phyloP scores from a whole-genome alignment of 1,140 invertebrate genomes.

The Drosophila ohnishii region DNA sequence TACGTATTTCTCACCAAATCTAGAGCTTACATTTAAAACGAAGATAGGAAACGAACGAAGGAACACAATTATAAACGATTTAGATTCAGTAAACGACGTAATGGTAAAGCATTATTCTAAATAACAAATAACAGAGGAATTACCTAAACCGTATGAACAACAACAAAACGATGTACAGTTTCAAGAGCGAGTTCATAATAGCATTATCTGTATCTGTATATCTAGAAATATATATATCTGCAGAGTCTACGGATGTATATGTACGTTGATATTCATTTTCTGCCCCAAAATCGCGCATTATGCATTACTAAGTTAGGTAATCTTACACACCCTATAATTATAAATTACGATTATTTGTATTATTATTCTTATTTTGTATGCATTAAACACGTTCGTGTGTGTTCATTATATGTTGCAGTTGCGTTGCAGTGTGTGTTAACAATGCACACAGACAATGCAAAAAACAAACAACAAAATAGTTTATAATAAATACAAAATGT shows the following conservation, averaged over 20 bases:
- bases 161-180: constrained; percentile 62
- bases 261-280: constrained; percentile 62
- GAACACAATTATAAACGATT: constrained; percentile 50
- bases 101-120: constrained; percentile 62
- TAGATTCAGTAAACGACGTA: constrained; percentile 27
- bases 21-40: constrained; percentile 69
- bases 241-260: constrained; percentile 22
- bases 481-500: constrained; percentile 68
- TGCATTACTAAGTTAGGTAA: constrained; percentile 69
- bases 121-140: constrained; percentile 37
- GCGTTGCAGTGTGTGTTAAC: constrained; percentile 54
- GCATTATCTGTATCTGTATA: constrained; percentile 30
- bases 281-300: constrained; percentile 70
- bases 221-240: constrained; percentile 39
- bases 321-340: constrained; percentile 56
- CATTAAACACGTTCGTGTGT: constrained; percentile 68
- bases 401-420: constrained; percentile 73
- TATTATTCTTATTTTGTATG: constrained; percentile 76
- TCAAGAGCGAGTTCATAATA: constrained; percentile 32
- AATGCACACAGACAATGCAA: constrained; percentile 53
- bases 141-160: constrained; percentile 34
- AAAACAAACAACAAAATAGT: constrained; percentile 56
- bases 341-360: constrained; percentile 68
- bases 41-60: constrained; percentile 19
- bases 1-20: constrained; percentile 77